Evolutionary conservation across 2,113 vertebrate species (phyloP), one percentile per base, ranked within the genome.

Genomic region (Hiodon alosoides): DNA sequence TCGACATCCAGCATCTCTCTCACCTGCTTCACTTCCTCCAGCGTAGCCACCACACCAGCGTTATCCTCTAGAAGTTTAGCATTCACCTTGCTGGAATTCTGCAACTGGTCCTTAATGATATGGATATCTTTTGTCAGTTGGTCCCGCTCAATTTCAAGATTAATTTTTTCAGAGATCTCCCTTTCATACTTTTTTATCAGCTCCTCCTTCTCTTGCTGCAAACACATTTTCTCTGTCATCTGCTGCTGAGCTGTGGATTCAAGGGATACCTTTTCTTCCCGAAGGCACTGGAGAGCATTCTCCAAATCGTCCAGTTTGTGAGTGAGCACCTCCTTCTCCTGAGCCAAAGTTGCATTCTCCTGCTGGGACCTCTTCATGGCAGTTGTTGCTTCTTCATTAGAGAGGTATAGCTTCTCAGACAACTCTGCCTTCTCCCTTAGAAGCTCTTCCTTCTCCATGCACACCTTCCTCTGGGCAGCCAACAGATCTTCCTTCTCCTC

Each of bases 401-500:
- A 80, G 5, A 81, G 76, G 0, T 9, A 69, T 50, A 95, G 85
- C 52, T 91, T 90, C 59, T 90, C 90, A 0, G 84, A 71, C n/a
- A 93, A 2, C 8, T 86, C 84, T 55, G 90, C 79, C 0, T 89
- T 89, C 73, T 95, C 91, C 68, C 69, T 85, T 1, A 89, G 0
- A 11, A 96, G 91, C 4, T 92, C 86, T 46, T 94, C 92, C 50
- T 86, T 94, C 80, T 96, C 92, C 0, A 85, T 86, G 53, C 85
- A 79, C 62, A 92, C 87, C 78, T 86, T 93, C 69, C 79, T 88
- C 76, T 95, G 91, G 0, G 83, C 80, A 1, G 89, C 80, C 5
- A 91, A 85, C 17, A 96, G 78, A 61, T 87, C 83, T 76, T 97
- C 94, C 67, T 95, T 97, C 81, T 98, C 94, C 7, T 91, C 92